Base-by-base conservation (phyloP, 2,797 vertebrate species). In the Carcharodon carcharias region DNA sequence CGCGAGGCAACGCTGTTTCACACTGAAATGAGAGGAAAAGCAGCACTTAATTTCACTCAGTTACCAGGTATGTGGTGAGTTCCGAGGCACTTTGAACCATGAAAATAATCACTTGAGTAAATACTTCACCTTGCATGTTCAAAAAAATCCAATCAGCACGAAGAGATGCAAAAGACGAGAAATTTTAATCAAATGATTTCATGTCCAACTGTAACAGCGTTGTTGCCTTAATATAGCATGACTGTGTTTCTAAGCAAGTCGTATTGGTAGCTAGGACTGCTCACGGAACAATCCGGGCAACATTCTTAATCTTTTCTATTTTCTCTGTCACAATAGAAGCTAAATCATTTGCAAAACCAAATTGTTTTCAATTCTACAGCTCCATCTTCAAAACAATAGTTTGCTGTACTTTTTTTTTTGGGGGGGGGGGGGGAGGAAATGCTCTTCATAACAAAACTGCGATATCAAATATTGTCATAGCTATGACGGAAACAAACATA, bases 1-100 rank as follows among this genome's bases (percentile, higher is more conserved):
- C 1, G 97, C 97, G 18, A 98, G 97, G 96, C 98, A 98, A 80
- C 98, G 97, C 97, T 98, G 98, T 97, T 98, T 98, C 96, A 98
- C 97, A 97, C 98, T 99, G 97, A 69, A 97, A 98, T 96, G 73
- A 73, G n/a, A 85, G 88, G 92, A 56, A 80, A 80, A 16, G 14
- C 54, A 67, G 35, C 56, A 58, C 31, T 91, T 61, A 91, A 21
- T 91, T 61, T 35, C 88, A 91, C 31, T 14, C 11, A n/a, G 73
- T 77, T 35, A 7, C 31, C 1, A 73, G 56, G 28, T 31, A 91
- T 35, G 88, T 14, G 12, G 14, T 31, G 54, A 35, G 4, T 16
- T 58, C 87, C 9, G 26, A 58, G 45, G 56, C 11, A 5, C 0
- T 35, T 3, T 7, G 11, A 31, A 28, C 28, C 87, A 89, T 12